phyloP scores from a whole-genome alignment of 2,113 vertebrate species.

The Tragelaphus imberbis region DNA sequence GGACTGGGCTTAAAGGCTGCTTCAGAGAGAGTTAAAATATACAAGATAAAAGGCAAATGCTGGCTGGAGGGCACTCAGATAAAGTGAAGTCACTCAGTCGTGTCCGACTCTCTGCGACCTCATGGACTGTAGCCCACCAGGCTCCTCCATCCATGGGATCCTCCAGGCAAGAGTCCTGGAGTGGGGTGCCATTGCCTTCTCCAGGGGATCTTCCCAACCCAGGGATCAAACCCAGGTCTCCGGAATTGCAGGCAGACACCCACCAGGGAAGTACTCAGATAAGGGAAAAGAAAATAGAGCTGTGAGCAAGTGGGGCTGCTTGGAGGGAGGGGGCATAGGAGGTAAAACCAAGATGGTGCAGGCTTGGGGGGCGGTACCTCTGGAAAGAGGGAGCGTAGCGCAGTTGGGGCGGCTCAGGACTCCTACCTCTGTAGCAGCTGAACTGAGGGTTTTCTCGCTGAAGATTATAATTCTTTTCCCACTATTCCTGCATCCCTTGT shows the following conservation, averaged over 20 bases:
- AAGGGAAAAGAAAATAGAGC: neutral
- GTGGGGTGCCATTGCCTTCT: neutral
- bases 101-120: neutral
- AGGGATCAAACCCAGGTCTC: too few species aligned
- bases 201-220: too few species aligned
- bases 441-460: neutral
- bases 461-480: neutral
- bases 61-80: neutral
- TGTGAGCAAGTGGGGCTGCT: neutral
- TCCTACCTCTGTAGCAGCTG: neutral
- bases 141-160: neutral
- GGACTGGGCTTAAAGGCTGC: neutral
- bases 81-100: neutral
- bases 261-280: too few species aligned
- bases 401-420: fast-evolving
- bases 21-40: neutral
- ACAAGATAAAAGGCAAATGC: neutral
- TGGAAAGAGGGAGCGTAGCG: neutral
- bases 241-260: too few species aligned
- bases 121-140: neutral
- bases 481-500: neutral
- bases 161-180: neutral
- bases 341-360: neutral
- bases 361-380: fast-evolving
- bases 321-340: neutral